Conservation (phyloP, 2,797 vertebrate species). For the Myotis planiceps region DNA sequence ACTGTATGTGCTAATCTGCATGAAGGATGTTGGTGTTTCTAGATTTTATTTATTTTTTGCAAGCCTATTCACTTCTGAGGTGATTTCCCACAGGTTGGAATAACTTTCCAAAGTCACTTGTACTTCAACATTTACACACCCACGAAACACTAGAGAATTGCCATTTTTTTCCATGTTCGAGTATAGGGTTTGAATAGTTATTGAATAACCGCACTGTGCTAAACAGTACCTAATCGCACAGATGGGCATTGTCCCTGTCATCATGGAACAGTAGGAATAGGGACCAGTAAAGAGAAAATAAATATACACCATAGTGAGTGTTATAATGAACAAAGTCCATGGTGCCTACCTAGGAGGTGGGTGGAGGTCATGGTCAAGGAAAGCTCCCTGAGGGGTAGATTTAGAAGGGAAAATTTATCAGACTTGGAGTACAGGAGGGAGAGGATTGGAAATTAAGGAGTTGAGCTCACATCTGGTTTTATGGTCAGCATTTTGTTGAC, state of each 20-base stretch:
- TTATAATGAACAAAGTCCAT: background rate
- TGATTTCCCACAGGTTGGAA: background rate
- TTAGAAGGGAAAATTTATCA: background rate
- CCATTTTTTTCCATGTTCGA: background rate
- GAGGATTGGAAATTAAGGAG: background rate
- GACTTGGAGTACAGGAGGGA: background rate
- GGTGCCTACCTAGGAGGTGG: background rate
- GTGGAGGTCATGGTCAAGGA: background rate
- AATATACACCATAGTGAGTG: background rate
- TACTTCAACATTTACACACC: background rate
- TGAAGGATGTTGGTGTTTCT: background rate
- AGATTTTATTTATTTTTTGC: background rate
- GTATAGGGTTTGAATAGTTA: background rate
- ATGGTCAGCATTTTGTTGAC: background rate
- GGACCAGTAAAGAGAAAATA: background rate
- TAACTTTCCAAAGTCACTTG: background rate
- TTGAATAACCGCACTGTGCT: background rate
- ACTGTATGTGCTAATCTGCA: background rate
- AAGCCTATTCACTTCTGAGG: background rate
- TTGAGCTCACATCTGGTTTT: background rate
- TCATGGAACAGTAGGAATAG: background rate
- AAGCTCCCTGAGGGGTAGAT: background rate
- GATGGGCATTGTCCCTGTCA: background rate
- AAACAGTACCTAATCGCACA: background rate
- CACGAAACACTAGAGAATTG: background rate